phyloP scores from a whole-genome alignment of 2,888 invertebrate genomes.

The Masnerella sp. region DNA sequence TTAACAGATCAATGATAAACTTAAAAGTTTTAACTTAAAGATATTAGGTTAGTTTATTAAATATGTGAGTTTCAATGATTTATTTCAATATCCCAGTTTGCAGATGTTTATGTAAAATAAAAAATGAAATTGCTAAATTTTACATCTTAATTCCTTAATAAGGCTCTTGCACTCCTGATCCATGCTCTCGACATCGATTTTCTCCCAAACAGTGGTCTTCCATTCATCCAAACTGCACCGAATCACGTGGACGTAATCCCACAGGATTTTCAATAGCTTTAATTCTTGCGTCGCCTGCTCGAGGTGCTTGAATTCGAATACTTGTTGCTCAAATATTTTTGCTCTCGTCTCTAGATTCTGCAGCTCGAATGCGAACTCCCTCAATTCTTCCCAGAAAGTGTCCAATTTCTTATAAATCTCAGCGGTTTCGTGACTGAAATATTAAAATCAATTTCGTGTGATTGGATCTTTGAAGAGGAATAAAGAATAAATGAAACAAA shows the following conservation, averaged over 20 bases:
- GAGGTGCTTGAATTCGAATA: conserved; percentile 89
- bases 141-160: conserved; percentile 89
- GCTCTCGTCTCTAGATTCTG: conserved; percentile 85
- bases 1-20: too few relatives aligned
- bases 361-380: conserved; percentile 84
- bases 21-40: too few relatives aligned
- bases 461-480: not conserved
- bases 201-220: conserved; percentile 96
- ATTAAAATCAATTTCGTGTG: conserved; percentile 73
- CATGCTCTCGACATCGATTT: conserved; percentile 95
- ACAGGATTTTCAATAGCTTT: conserved; percentile 87
- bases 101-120: too few relatives aligned
- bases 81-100: too few relatives aligned
- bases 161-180: conserved; percentile 96
- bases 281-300: conserved; percentile 87
- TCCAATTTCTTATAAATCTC: conserved; percentile 86
- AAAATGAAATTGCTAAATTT: not conserved
- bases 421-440: conserved; percentile 81
- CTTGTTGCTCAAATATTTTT: conserved; percentile 89
- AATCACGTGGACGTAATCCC: conserved; percentile 93
- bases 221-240: conserved; percentile 91
- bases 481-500: not conserved
- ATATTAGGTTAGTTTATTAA: too few relatives aligned
- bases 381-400: conserved; percentile 83
- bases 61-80: too few relatives aligned